phyloP scores from a whole-genome alignment of 64 coral and sea anemone genomes.

The Platygyra sinensis region DNA sequence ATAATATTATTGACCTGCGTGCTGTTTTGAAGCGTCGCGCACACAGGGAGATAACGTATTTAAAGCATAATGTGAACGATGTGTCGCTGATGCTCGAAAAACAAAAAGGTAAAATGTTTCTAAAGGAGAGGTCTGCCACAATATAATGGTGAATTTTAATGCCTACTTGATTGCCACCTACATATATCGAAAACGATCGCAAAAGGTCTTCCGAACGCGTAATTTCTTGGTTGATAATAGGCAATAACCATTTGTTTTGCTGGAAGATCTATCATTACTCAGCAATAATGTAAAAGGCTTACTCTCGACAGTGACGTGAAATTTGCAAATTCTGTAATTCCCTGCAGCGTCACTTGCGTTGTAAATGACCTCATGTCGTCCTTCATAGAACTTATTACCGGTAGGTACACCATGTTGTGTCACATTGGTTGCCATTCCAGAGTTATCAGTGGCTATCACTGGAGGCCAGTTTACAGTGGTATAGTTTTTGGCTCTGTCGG shows the following conservation, averaged over 20 bases:
- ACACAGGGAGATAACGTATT: too few relatives aligned
- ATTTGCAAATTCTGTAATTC: conserved; percentile 43
- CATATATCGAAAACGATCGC: too few relatives aligned
- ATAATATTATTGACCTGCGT: too few relatives aligned
- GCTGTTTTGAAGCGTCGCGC: too few relatives aligned
- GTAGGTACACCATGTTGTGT: neutral
- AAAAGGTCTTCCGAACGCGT: too few relatives aligned
- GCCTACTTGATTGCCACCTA: too few relatives aligned
- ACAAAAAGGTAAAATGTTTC: too few relatives aligned
- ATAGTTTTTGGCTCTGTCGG: conserved; percentile 31
- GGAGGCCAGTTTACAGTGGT: conserved; percentile 25
- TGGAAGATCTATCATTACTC: neutral
- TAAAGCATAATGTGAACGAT: too few relatives aligned
- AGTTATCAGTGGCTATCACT: conserved; percentile 56
- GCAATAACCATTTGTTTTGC: neutral
- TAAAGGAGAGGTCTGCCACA: too few relatives aligned
- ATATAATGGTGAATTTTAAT: too few relatives aligned
- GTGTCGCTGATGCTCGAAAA: too few relatives aligned
- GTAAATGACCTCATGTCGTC: conserved; percentile 34
- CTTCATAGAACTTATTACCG: conserved; percentile 12
- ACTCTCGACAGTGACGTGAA: conserved; percentile 57
- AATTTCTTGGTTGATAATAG: too few relatives aligned
- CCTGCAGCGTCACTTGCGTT: conserved; percentile 46
- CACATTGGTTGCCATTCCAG: neutral
- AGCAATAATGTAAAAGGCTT: neutral